Conservation (phyloP, 2,888 invertebrate genomes). For the Drosophila anomalata region DNA sequence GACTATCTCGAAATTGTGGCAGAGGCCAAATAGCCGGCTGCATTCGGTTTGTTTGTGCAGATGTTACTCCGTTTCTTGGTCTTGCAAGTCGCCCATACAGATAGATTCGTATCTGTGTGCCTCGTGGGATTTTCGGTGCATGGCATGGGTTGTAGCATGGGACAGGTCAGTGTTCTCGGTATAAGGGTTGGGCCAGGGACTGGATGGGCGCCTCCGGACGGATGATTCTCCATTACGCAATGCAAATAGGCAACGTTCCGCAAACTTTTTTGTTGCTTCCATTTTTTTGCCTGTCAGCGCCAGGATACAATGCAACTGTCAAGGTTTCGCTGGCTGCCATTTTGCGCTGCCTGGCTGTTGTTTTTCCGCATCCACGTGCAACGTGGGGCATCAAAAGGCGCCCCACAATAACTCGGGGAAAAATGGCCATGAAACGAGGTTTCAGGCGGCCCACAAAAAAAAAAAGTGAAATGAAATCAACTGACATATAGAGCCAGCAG, state of each 20-base stretch:
- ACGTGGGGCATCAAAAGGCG: slow-evolving; percentile 53
- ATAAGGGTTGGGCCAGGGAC: slow-evolving; percentile 33
- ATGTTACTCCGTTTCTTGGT: slow-evolving; percentile 52
- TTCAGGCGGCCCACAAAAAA: slow-evolving; percentile 40
- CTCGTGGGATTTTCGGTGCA: slow-evolving; percentile 56
- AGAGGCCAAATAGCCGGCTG: slow-evolving; percentile 55
- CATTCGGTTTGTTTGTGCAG: slow-evolving; percentile 69
- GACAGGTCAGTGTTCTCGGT: slow-evolving; percentile 69
- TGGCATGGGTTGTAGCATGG: slow-evolving; percentile 22
- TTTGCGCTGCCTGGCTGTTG: slow-evolving; percentile 19
- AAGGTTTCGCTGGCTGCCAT: slow-evolving; percentile 59
- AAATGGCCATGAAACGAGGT: slow-evolving; percentile 46
- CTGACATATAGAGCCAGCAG: slow-evolving; percentile 71
- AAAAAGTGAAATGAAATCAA: slow-evolving; percentile 80
- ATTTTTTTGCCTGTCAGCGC: slow-evolving; percentile 44
- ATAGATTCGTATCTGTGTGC: slow-evolving; percentile 16
- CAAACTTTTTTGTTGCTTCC: slow-evolving; percentile 17
- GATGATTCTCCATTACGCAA: slow-evolving; percentile 69
- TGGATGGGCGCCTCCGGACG: slow-evolving; percentile 3
- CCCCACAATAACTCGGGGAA: slow-evolving; percentile 26
- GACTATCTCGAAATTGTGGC: slow-evolving; percentile 4
- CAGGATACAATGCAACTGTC: slow-evolving; percentile 77
- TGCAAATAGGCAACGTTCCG: slow-evolving; percentile 64
- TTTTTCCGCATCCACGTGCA: slow-evolving; percentile 45
- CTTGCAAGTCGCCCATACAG: slow-evolving; percentile 17